These are phyloP conservation scores for Epinotia ramella DNA, from an alignment of 2,888 invertebrate genomes.

Conservation along the genomic window DNA sequence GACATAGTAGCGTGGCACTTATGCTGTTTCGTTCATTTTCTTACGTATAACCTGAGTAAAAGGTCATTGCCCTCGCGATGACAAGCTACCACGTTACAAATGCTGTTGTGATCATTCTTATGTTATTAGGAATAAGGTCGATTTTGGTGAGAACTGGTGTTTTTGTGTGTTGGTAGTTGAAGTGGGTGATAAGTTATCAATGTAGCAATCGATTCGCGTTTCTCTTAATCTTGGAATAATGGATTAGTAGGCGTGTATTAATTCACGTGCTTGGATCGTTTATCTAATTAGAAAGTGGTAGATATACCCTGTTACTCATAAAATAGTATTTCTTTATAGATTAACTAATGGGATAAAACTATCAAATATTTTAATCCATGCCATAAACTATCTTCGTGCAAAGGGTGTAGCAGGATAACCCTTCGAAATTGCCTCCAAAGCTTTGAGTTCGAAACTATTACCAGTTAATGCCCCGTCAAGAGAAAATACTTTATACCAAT, in stretches of 20 bases:
- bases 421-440: too few species aligned
- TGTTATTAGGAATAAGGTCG: neutral
- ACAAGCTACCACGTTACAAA: slow-evolving; percentile 19
- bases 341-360: too few species aligned
- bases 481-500: too few species aligned
- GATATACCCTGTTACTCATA: neutral
- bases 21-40: neutral
- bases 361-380: too few species aligned
- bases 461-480: too few species aligned
- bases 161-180: neutral
- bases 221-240: slow-evolving; percentile 17
- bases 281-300: neutral
- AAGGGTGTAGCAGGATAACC: too few species aligned
- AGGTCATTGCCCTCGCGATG: slow-evolving; percentile 38
- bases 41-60: neutral
- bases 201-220: slow-evolving; percentile 32
- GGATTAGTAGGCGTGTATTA: neutral
- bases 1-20: neutral
- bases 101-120: slow-evolving; percentile 17
- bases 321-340: too few species aligned
- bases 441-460: too few species aligned
- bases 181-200: slow-evolving; percentile 28
- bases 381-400: too few species aligned
- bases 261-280: neutral
- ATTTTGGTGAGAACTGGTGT: neutral